A percentile compares a stretch with the other conserved stretches of the same genome.
Evolutionary conservation across 2,888 invertebrate species (phyloP).

Genomic region (Mongoloraphidia duomilia): DNA sequence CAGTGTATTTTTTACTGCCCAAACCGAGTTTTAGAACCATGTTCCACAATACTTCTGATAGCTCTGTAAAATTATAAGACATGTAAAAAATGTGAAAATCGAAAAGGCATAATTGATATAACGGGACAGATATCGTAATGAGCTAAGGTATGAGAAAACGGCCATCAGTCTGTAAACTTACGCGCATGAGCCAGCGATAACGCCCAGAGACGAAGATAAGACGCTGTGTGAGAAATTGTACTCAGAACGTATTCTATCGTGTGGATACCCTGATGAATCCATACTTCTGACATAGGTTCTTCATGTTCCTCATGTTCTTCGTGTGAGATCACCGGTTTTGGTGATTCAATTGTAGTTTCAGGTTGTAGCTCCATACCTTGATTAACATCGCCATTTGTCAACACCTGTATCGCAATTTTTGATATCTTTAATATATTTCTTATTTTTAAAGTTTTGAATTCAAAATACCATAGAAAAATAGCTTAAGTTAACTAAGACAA

Average conservation of each 20-base stretch:
- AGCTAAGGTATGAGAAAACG: too few species aligned
- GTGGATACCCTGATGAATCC: conserved; percentile 90
- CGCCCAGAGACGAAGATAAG: conserved; percentile 93
- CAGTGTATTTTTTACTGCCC: conserved; percentile 23
- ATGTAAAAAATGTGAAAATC: conserved; percentile 15
- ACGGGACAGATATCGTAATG: too few species aligned
- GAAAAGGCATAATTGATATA: not conserved
- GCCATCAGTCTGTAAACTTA: conserved; percentile 40
- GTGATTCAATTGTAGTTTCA: conserved; percentile 29
- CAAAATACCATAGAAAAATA: too few species aligned
- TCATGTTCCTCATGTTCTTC: conserved; percentile 27
- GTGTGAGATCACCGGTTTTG: conserved; percentile 27
- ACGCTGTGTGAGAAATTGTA: conserved; percentile 93
- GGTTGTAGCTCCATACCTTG: conserved; percentile 49
- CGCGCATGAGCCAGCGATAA: conserved; percentile 90
- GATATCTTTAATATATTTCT: not conserved
- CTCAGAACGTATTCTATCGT: conserved; percentile 94
- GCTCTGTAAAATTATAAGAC: conserved; percentile 35
- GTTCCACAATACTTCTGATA: conserved; percentile 70
- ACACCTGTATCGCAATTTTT: not conserved
- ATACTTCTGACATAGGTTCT: conserved; percentile 69
- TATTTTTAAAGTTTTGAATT: not conserved
- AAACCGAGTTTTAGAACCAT: conserved; percentile 39
- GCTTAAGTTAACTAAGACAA: not conserved
- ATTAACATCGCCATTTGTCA: conserved; percentile 50